Base-by-base conservation (phyloP, 2,113 vertebrate genomes). In the Cisticola juncidis region DNA sequence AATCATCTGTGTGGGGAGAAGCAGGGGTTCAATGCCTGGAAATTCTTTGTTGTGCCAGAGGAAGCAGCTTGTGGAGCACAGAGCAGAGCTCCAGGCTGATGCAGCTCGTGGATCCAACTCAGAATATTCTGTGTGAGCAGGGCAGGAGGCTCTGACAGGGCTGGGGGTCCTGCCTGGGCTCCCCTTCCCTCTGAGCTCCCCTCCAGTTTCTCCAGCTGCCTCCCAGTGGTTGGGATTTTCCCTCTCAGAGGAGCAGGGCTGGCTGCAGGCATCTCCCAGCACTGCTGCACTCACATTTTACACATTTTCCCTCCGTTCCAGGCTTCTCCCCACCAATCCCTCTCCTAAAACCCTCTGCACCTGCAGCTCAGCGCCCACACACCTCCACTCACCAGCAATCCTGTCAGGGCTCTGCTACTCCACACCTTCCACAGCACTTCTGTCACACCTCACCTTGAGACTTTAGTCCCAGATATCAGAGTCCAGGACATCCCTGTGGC, bases 231-330 rank as follows among this genome's bases (percentile, higher is more conserved):
- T 48, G 51, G 20, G 15, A 1, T 45, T 58, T 35, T 12, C 20
- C 11, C 68, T 45, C 40, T 42, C 35, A 31, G 21, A 28, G 47
- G 9, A 44, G 82, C 65, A 26, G 60, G 28, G 31, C n/a, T 81
- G 88, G 38, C 64, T 61, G 68, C 58, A 66, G 71, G 83, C 58
- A 25, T 36, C 20, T 42, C 35, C 1, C 13, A 33, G 81, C 14
- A 40, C 38, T 65, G 2, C 56, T 68, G 24, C 7, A 4, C 54
- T 9, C 6, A 4, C 11, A 1, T 11, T 25, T 54, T 5, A 16
- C 7, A 2, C 9, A 2, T 3, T 15, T 21, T 2, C 6, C 0
- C 65, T 14, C 42, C 57, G 58, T 0, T 10, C n/a, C 29, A 21
- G 11, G 2, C 58, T 22, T 16, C 47, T 81, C 14, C 47, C 76